Percentiles rank a stretch among this genome's conserved stretches.
These are phyloP conservation scores for Rotaria magnacalcarata DNA, from an alignment of 2,888 invertebrate species.

Conservation along the genomic window DNA sequence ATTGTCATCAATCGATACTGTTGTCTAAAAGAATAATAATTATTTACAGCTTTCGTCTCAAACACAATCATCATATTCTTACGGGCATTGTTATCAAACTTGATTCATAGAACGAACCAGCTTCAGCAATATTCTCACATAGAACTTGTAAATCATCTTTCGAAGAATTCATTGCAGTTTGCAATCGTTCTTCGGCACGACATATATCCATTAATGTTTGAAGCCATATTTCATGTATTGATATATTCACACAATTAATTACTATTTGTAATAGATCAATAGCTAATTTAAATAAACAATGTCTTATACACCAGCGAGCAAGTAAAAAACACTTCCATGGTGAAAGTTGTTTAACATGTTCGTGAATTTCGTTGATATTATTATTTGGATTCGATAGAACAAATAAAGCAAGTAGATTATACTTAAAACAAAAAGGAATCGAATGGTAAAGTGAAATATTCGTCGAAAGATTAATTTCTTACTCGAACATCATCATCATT, in stretches of 20 bases:
- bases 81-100: constrained; percentile 35
- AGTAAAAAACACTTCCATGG: constrained; percentile 31
- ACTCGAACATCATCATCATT: constrained; percentile 32
- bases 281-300: constrained; percentile 23
- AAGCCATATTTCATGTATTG: background rate
- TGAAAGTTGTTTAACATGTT: background rate
- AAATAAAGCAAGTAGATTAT: constrained; percentile 27
- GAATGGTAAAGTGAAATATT: background rate
- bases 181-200: constrained; percentile 22
- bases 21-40: background rate
- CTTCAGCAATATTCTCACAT: constrained; percentile 2
- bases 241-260: background rate
- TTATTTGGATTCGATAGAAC: constrained; percentile 3
- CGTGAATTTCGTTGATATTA: background rate
- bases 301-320: constrained; percentile 26
- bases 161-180: background rate
- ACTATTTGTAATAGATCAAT: constrained; percentile 2
- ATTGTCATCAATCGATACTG: background rate
- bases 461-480: background rate
- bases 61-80: background rate
- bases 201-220: background rate
- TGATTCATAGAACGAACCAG: constrained; percentile 21
- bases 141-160: background rate
- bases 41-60: no score
- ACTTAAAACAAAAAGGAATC: background rate